phyloP scores from a whole-genome alignment of 2,797 vertebrate species.

The Megalops cyprinoides region DNA sequence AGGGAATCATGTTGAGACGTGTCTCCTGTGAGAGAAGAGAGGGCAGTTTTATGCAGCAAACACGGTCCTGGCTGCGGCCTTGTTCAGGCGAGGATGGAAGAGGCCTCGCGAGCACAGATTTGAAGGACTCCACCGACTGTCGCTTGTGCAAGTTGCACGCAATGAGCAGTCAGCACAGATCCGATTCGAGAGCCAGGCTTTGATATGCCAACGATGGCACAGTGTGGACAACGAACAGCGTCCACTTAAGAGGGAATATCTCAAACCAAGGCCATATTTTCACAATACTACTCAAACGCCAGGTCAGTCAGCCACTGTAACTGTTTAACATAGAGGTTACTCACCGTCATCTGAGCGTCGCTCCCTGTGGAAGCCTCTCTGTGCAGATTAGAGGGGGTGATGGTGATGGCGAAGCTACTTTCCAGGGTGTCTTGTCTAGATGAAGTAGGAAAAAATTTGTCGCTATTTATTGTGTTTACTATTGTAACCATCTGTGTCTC shows the following conservation, averaged over 20 bases:
- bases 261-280: neutral
- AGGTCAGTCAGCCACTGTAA: neutral
- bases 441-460: neutral
- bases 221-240: too few species aligned
- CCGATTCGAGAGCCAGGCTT: too few species aligned
- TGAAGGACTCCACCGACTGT: too few species aligned
- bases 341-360: neutral
- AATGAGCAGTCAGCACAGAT: too few species aligned
- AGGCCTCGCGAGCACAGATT: too few species aligned
- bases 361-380: neutral
- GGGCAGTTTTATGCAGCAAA: neutral
- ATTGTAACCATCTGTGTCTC: neutral
- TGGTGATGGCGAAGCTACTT: neutral
- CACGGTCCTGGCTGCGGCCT: neutral
- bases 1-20: neutral
- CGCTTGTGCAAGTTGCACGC: too few species aligned
- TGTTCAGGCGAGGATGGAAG: too few species aligned
- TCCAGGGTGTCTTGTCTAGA: neutral
- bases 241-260: neutral
- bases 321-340: neutral
- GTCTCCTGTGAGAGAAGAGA: neutral
- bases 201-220: too few species aligned
- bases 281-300: neutral
- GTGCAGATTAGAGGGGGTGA: neutral
- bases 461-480: neutral